Evolutionary conservation across 92 coral and sea anemone species (phyloP), one percentile per base, ranked within the genome.

Genomic region (Paragorgia papillata): DNA sequence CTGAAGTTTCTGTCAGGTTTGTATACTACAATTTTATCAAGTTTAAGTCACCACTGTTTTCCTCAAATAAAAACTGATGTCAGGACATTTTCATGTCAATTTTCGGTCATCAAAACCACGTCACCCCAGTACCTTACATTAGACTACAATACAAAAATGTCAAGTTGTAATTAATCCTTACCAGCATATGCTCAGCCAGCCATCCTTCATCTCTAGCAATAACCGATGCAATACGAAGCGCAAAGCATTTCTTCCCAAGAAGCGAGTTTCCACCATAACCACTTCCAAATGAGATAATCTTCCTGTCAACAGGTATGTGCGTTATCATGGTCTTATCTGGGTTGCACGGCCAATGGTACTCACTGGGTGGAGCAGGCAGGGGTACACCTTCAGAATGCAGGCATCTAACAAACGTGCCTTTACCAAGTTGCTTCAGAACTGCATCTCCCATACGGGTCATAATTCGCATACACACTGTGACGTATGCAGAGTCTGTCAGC

Each of bases 161-260:
- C n/a, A n/a, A n/a, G n/a, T n/a, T n/a, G n/a, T n/a, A n/a, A n/a
- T 14, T n/a, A n/a, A n/a, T n/a, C n/a, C 96, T 40, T 79, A 90
- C 96, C 96, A 90, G 29, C 96, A 90, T 90, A 44, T 90, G 96
- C 64, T 90, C 96, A 22, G 96, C 96, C 66, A 90, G 76, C 96
- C 96, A 90, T 35, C 96, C 96, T 74, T 90, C 96, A 27, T 88
- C 88, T 9, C 85, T 68, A 22, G 92, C 96, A 59, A 90, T 88
- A 21, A 83, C 76, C 50, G 80, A 82, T 2, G 96, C 96, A 85
- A 90, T 90, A 75, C 96, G 80, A 25, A 90, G 88, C 15, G 96
- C 96, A 85, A 90, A 90, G 78, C 96, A 88, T 41, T 90, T 90
- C 88, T 90, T 90, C 35, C 96, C 96, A 58, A 90, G 79, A 50